Conservation (phyloP, 2,113 vertebrate species). For the Cynocephalus volans region DNA sequence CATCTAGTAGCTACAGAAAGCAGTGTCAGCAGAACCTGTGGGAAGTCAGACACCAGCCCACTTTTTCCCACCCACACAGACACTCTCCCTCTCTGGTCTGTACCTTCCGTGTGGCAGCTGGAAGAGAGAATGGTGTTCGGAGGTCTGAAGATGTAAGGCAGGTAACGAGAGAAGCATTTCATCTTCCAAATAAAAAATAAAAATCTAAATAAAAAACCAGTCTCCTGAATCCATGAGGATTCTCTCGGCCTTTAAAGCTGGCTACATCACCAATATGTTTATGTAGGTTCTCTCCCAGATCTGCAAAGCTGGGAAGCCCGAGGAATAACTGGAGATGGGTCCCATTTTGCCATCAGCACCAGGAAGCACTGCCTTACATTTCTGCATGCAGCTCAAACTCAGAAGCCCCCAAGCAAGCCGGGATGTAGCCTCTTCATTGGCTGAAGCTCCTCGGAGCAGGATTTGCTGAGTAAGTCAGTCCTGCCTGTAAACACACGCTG, state of each 20-base stretch:
- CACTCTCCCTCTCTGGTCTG: slow-evolving; percentile 85
- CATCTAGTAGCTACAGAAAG: slow-evolving; percentile 78
- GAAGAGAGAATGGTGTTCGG: slow-evolving; percentile 96
- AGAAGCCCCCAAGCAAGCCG: slow-evolving; percentile 86
- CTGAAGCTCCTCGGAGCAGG: slow-evolving; percentile 85
- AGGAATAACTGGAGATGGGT: slow-evolving; percentile 82
- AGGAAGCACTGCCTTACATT: slow-evolving; percentile 86
- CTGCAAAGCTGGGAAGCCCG: slow-evolving; percentile 79
- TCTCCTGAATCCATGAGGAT: slow-evolving; percentile 86
- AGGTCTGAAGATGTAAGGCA: slow-evolving; percentile 97
- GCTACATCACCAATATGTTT: slow-evolving; percentile 89
- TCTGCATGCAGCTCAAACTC: slow-evolving; percentile 88
- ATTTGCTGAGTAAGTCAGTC: slow-evolving; percentile 90
- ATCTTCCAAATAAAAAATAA: slow-evolving; percentile 91
- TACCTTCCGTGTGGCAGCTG: slow-evolving; percentile 98
- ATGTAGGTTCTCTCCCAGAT: slow-evolving; percentile 81
- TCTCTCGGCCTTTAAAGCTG: slow-evolving; percentile 80
- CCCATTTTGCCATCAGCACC: slow-evolving; percentile 88
- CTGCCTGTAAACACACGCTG: slow-evolving; percentile 87
- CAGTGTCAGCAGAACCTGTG: slow-evolving; percentile 77
- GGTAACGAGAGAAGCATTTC: slow-evolving; percentile 99
- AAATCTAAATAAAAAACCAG: slow-evolving; percentile 81
- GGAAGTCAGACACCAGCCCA: slow-evolving; percentile 80
- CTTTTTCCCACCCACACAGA: slow-evolving; percentile 81
- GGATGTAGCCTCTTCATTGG: slow-evolving; percentile 88